These are phyloP conservation scores for Pseudomyrmex pallidus DNA, from an alignment of 1,140 invertebrate genomes.

Conservation along the genomic window DNA sequence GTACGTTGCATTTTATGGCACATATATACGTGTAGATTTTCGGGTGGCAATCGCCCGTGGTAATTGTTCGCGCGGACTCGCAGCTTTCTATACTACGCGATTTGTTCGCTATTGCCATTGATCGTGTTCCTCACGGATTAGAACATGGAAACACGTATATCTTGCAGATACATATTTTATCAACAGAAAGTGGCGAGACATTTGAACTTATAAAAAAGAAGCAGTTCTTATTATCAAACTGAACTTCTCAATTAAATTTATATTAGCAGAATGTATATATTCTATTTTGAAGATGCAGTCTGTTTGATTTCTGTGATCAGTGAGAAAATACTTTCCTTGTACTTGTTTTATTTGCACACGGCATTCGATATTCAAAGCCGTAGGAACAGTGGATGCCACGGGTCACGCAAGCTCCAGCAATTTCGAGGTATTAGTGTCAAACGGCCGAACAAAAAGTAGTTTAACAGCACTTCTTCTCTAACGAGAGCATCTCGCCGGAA, in stretches of 20 bases:
- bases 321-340: neutral
- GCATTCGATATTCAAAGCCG: neutral
- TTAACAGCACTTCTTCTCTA: constrained; percentile 9
- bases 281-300: neutral
- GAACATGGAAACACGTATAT: neutral
- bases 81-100: constrained; percentile 11
- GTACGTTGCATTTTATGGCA: constrained; percentile 32
- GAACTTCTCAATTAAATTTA: neutral
- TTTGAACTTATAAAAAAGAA: neutral
- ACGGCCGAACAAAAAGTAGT: constrained; percentile 18
- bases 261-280: neutral
- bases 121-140: neutral
- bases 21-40: constrained; percentile 20
- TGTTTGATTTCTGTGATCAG: neutral
- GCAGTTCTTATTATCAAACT: neutral
- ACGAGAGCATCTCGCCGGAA: neutral
- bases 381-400: neutral
- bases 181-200: neutral
- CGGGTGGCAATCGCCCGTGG: neutral
- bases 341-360: no score
- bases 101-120: constrained; percentile 8
- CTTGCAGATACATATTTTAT: neutral
- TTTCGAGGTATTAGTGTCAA: neutral
- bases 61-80: constrained; percentile 16
- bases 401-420: constrained; percentile 4